Evolutionary conservation across 2,113 vertebrate species (phyloP).

Genomic region (Limnothrissa miodon): DNA sequence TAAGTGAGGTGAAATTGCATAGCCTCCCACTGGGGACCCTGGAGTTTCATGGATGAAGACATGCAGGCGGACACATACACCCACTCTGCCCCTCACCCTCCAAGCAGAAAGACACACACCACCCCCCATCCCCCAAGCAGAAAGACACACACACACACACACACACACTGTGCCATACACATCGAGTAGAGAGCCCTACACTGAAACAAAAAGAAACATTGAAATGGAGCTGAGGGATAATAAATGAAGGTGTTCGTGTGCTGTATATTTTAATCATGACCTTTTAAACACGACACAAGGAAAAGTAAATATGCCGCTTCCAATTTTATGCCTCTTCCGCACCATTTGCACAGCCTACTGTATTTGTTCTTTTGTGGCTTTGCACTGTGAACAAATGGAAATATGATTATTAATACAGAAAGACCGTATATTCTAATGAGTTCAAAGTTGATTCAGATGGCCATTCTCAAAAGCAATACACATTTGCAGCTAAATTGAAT

Average conservation of each 20-base stretch:
- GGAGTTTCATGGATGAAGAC: background rate
- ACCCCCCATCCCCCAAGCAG: conserved; percentile 23
- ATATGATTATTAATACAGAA: background rate
- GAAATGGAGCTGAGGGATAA: background rate
- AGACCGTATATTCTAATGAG: background rate
- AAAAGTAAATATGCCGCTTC: background rate
- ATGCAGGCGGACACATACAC: background rate
- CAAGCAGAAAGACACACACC: conserved; percentile 23
- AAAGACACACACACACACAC: background rate
- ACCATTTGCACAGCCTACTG: background rate
- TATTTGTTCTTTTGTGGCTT: background rate
- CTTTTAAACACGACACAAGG: background rate
- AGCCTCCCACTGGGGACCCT: background rate
- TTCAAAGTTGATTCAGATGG: background rate
- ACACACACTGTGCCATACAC: background rate
- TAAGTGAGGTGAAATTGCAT: conserved; percentile 5
- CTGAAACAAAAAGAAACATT: background rate
- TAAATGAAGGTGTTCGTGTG: background rate
- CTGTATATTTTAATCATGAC: background rate
- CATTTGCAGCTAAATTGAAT: background rate
- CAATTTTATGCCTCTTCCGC: background rate
- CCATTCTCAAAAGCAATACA: background rate
- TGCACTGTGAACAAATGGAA: background rate
- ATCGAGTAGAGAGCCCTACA: conserved; percentile 5
- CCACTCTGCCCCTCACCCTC: conserved; percentile 26